Conservation (phyloP, 92 coral and sea anemone species). For the Heteractis magnifica region DNA sequence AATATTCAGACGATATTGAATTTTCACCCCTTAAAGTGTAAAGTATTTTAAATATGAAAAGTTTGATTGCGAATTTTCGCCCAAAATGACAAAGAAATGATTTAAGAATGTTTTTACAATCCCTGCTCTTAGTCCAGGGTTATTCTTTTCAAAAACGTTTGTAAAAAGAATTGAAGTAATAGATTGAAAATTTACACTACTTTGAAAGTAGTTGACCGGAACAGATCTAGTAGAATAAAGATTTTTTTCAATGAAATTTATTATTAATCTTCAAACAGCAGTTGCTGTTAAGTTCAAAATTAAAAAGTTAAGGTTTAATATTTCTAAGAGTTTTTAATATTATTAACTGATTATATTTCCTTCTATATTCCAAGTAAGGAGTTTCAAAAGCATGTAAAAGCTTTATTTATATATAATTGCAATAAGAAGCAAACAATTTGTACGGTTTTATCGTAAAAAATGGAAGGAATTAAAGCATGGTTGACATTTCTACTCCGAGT, state of each 20-base stretch:
- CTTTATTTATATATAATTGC: conserved; percentile 76
- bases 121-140: conserved; percentile 73
- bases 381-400: conserved; percentile 80
- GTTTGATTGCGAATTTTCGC: conserved; percentile 88
- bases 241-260: conserved; percentile 81
- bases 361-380: conserved; percentile 57
- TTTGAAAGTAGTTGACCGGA: conserved; percentile 84
- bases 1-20: conserved; percentile 75
- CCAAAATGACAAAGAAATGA: conserved; percentile 69
- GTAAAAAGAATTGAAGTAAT: conserved; percentile 52
- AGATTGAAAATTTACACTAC: conserved; percentile 82
- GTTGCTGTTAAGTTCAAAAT: conserved; percentile 76
- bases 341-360: conserved; percentile 62
- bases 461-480: conserved; percentile 68
- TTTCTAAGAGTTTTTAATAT: conserved; percentile 78
- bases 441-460: conserved; percentile 78
- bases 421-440: conserved; percentile 85
- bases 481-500: conserved; percentile 58
- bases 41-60: conserved; percentile 89
- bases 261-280: conserved; percentile 72
- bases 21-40: conserved; percentile 94
- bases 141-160: conserved; percentile 66
- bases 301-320: conserved; percentile 71
- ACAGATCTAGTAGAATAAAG: conserved; percentile 78
- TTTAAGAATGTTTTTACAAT: conserved; percentile 67